Evolutionary conservation across 37 sponge, comb jelly and placozoan genomes (phyloP).

Genomic region (Eunapius fragilis): DNA sequence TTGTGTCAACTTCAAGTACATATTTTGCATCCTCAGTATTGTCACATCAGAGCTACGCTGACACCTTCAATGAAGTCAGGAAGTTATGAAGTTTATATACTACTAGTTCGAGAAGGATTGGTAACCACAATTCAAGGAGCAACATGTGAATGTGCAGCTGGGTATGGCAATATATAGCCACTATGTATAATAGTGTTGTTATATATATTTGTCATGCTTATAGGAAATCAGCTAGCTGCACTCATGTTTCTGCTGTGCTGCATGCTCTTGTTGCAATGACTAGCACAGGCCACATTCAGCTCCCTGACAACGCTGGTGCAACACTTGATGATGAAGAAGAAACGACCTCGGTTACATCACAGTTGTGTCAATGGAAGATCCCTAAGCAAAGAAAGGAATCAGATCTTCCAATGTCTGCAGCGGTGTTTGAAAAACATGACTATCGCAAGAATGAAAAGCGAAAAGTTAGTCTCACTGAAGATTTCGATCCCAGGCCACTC

Average conservation of each 20-base stretch:
- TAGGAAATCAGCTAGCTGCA: constrained; percentile 1
- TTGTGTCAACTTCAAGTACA: not conserved
- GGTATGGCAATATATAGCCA: constrained; percentile 9
- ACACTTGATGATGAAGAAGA: too few species aligned
- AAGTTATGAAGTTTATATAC: not conserved
- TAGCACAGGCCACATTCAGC: too few species aligned
- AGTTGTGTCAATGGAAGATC: too few species aligned
- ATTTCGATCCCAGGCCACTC: too few species aligned
- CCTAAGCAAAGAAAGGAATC: too few species aligned
- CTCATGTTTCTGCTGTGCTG: not conserved
- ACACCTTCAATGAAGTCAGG: constrained; percentile 25
- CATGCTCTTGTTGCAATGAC: not conserved
- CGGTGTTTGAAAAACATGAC: too few species aligned
- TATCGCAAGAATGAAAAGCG: too few species aligned
- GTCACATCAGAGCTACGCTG: constrained; percentile 1
- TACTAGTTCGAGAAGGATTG: not conserved
- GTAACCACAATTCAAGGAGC: not conserved
- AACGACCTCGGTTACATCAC: too few species aligned
- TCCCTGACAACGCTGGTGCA: too few species aligned
- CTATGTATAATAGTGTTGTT: not conserved
- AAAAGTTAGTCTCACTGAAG: too few species aligned
- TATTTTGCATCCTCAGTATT: not conserved
- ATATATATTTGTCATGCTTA: not conserved
- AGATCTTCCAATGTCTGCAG: too few species aligned
- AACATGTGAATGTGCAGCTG: constrained; percentile 4